phyloP scores from a whole-genome alignment of 2,888 invertebrate genomes.

The Odontomyia ornata region DNA sequence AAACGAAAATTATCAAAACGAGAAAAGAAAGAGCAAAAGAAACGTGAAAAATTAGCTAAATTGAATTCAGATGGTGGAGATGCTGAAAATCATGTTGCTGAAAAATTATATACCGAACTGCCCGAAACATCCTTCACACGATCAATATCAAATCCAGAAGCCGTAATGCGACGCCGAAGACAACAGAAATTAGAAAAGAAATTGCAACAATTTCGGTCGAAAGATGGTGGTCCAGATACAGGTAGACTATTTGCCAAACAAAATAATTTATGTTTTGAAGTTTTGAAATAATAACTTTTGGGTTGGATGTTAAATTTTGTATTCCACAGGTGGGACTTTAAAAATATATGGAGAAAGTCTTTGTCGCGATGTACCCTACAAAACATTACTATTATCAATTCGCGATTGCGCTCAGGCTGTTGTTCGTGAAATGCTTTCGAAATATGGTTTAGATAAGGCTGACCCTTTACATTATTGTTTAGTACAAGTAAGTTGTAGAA shows the following conservation, averaged over 20 bases:
- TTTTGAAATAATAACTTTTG: neutral
- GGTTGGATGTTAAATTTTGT: neutral
- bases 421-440: constrained; percentile 94
- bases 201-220: constrained; percentile 92
- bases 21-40: constrained; percentile 97
- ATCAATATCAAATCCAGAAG: constrained; percentile 99
- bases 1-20: constrained; percentile 94
- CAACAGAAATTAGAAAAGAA: constrained; percentile 97
- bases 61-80: constrained; percentile 74
- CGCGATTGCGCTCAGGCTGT: constrained; percentile 92
- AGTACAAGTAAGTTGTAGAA: constrained; percentile 78
- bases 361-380: constrained; percentile 97
- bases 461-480: constrained; percentile 93
- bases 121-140: constrained; percentile 98
- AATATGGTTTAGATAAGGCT: constrained; percentile 92
- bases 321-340: constrained; percentile 77
- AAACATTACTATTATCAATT: constrained; percentile 92
- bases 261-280: neutral
- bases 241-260: constrained; percentile 61
- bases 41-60: constrained; percentile 87
- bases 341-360: constrained; percentile 97
- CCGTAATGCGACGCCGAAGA: constrained; percentile 95
- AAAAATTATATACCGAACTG: constrained; percentile 93
- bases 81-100: constrained; percentile 80
- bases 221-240: constrained; percentile 95